These are phyloP conservation scores for Mustela nigripes DNA, from an alignment of 2,113 vertebrate species.

Conservation along the genomic window DNA sequence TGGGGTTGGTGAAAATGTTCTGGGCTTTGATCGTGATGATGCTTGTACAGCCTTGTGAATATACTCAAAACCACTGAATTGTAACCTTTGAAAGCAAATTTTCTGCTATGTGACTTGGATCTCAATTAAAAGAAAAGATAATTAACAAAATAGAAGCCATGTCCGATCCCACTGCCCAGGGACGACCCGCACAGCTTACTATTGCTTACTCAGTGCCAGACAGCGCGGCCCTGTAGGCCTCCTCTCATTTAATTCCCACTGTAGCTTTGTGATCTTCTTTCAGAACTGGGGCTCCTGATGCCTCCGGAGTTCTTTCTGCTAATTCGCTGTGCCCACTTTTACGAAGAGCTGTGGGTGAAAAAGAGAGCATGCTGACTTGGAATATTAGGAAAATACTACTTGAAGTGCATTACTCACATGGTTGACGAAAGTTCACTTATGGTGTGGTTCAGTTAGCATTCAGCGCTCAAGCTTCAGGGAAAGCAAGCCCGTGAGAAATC, in stretches of 20 bases:
- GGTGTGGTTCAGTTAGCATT: neutral
- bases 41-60: neutral
- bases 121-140: neutral
- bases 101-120: neutral
- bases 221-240: neutral
- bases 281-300: neutral
- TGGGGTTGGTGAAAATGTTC: neutral
- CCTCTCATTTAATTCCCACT: neutral
- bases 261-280: neutral
- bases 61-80: neutral
- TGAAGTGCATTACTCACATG: neutral
- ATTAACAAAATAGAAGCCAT: neutral
- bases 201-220: neutral
- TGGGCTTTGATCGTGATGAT: neutral
- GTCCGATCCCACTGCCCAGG: neutral
- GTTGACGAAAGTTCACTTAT: neutral
- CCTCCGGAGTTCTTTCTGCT: neutral
- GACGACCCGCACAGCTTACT: neutral
- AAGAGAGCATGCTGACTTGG: neutral
- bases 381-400: slow-evolving; percentile 1
- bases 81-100: neutral
- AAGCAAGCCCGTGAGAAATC: neutral
- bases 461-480: neutral
- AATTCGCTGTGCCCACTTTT: neutral
- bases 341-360: neutral